phyloP scores from a whole-genome alignment of 2,113 vertebrate genomes.

The Tragelaphus imberbis region DNA sequence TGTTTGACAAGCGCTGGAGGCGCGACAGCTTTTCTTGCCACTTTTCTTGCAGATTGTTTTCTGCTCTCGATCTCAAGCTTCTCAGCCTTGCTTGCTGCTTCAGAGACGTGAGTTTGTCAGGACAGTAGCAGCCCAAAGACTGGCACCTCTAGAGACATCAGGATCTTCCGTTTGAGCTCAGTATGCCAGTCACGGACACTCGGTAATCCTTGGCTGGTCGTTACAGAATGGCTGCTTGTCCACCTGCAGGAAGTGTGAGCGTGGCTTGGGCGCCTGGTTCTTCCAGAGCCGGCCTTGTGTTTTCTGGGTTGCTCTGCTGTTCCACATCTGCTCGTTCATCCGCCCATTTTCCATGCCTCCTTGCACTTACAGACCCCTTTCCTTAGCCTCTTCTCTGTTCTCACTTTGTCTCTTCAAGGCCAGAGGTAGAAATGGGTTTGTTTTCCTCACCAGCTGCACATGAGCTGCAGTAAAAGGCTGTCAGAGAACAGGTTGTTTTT shows the following conservation, averaged over 20 bases:
- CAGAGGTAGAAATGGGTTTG: background rate
- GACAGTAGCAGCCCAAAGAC: constrained; percentile 70
- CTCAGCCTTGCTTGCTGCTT: constrained; percentile 71
- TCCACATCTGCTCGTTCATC: rapidly evolving
- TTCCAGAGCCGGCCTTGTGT: background rate
- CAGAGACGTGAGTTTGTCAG: constrained; percentile 74
- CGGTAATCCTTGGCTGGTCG: constrained; percentile 53
- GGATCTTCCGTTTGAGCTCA: constrained; percentile 66
- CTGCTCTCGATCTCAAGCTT: constrained; percentile 59
- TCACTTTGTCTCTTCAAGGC: background rate
- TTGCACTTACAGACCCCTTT: background rate
- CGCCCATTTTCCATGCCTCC: background rate
- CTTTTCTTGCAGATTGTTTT: constrained; percentile 75
- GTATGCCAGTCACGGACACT: constrained; percentile 10
- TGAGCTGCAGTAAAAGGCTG: background rate
- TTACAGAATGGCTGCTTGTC: background rate
- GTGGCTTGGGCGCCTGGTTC: background rate
- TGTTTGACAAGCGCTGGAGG: rapidly evolving
- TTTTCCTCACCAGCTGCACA: background rate
- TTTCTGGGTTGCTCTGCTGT: background rate
- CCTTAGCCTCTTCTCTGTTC: background rate
- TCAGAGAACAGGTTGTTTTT: background rate
- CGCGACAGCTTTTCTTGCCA: background rate
- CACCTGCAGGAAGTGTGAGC: background rate
- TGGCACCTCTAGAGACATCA: constrained; percentile 60